A percentile compares a stretch with the other conserved stretches of the same genome.
Evolutionary conservation across 2,797 vertebrate species (phyloP).

Genomic region (Rhinogobio ventralis): DNA sequence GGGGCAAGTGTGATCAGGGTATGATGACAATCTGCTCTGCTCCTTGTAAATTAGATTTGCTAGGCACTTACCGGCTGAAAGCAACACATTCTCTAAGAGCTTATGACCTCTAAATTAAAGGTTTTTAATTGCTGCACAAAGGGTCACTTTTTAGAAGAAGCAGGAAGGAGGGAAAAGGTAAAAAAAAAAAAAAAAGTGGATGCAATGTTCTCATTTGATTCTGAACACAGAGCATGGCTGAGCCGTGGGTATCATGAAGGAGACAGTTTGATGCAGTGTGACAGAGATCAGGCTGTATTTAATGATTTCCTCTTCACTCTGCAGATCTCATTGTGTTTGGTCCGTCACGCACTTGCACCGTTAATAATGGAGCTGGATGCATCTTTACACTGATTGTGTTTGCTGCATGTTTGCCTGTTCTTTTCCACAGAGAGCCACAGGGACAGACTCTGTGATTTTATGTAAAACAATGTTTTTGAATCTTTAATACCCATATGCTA

Average conservation of each 20-base stretch:
- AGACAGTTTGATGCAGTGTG: constrained; percentile 53
- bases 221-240: constrained; percentile 11
- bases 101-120: constrained; percentile 71
- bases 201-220: not conserved
- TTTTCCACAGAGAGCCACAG: constrained; percentile 1
- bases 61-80: constrained; percentile 69
- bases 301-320: constrained; percentile 43
- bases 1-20: not conserved
- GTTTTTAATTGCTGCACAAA: constrained; percentile 62
- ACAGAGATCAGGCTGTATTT: constrained; percentile 46
- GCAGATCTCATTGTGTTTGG: constrained; percentile 34
- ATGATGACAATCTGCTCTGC: not conserved
- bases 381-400: constrained; percentile 49
- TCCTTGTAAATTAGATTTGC: constrained; percentile 70
- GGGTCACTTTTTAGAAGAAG: not conserved
- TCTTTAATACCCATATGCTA: not conserved
- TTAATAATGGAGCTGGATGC: constrained; percentile 38
- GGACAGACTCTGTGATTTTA: constrained; percentile 17
- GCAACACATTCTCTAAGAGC: constrained; percentile 69
- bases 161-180: not conserved
- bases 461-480: not conserved
- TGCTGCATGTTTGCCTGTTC: constrained; percentile 28
- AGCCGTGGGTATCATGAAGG: constrained; percentile 23
- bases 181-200: not conserved
- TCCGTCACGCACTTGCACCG: constrained; percentile 26